Evolutionary conservation across 2,113 vertebrate genomes (phyloP), one percentile per base, ranked within the genome.

Genomic region (Propithecus coquereli): DNA sequence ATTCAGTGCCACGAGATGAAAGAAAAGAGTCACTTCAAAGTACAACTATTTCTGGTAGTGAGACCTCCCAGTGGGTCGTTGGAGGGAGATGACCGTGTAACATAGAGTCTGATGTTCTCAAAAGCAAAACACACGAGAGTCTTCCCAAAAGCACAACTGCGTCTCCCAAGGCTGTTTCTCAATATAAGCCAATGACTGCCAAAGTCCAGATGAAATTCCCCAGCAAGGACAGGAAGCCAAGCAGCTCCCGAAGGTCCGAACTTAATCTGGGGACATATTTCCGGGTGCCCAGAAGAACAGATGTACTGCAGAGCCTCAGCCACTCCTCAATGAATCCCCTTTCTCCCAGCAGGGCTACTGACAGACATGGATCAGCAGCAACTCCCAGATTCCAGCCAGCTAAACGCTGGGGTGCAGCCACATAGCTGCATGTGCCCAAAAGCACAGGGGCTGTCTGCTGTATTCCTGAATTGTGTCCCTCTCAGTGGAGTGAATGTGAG

Each of bases 371-470:
- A 27, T 25, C 7, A 59, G n/a, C 23, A 34, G 43, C 61, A 27
- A 43, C 43, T 22, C 45, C 6, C 13, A 43, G 50, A 34, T 63
- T 16, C 45, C 9, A 34, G 14, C 7, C 27, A 50, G 73, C 32
- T 30, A 13, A 17, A 47, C 4, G 52, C 68, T 52, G 7, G 25
- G 34, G 34, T 3, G 16, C 76, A 34, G 70, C 23, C 65, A 66
- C 32, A 11, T 23, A 40, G 20, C 10, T 34, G 37, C 0, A 0
- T 0, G 18, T 1, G 34, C 27, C 77, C 34, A 18, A n/a, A 57
- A 89, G n/a, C n/a, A 68, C 68, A 52, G 34, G n/a, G 22, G 11
- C 4, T 14, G 23, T 59, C n/a, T 63, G 52, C 73, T 47, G 73
- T 27, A 81, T 57, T 73, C 80, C 54, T 85, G 47, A 79, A 25